phyloP scores from a whole-genome alignment of 1,140 invertebrate species.

The Drosophila pseudoananassae region DNA sequence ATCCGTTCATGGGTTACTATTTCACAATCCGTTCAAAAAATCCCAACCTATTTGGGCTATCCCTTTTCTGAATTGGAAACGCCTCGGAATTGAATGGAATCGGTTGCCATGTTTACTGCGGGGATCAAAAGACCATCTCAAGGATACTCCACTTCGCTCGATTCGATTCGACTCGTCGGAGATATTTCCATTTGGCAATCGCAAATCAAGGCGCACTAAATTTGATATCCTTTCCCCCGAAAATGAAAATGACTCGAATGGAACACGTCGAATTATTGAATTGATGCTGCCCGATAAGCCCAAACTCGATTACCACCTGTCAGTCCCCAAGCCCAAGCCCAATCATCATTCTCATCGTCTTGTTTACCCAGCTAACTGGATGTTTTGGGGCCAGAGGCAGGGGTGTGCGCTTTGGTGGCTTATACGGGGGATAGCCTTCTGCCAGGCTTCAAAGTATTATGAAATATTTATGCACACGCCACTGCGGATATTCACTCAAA shows the following conservation, averaged over 20 bases:
- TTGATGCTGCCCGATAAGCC: slow-evolving; percentile 48
- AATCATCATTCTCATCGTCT: slow-evolving; percentile 30
- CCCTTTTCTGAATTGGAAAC: slow-evolving; percentile 14
- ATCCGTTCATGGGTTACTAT: neutral
- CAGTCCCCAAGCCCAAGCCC: slow-evolving; percentile 13
- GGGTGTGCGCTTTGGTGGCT: neutral
- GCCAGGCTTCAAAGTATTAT: slow-evolving; percentile 55
- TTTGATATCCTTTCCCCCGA: slow-evolving; percentile 28
- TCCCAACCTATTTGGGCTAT: slow-evolving; percentile 9
- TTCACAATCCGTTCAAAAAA: slow-evolving; percentile 5
- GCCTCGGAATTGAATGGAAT: slow-evolving; percentile 36
- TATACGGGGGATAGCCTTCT: neutral
- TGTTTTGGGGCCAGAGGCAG: neutral
- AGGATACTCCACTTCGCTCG: slow-evolving; percentile 17
- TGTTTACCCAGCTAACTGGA: slow-evolving; percentile 40
- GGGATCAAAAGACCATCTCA: slow-evolving; percentile 45
- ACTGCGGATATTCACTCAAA: slow-evolving; percentile 67
- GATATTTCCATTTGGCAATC: slow-evolving; percentile 40
- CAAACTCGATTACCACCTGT: slow-evolving; percentile 54
- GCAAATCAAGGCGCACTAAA: slow-evolving; percentile 48
- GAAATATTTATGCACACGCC: slow-evolving; percentile 78
- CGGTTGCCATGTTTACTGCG: slow-evolving; percentile 32
- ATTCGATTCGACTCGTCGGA: neutral
- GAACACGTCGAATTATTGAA: slow-evolving; percentile 50
- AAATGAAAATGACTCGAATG: slow-evolving; percentile 19